phyloP scores from a whole-genome alignment of 2,888 invertebrate genomes.

The Cheilosia pagana region DNA sequence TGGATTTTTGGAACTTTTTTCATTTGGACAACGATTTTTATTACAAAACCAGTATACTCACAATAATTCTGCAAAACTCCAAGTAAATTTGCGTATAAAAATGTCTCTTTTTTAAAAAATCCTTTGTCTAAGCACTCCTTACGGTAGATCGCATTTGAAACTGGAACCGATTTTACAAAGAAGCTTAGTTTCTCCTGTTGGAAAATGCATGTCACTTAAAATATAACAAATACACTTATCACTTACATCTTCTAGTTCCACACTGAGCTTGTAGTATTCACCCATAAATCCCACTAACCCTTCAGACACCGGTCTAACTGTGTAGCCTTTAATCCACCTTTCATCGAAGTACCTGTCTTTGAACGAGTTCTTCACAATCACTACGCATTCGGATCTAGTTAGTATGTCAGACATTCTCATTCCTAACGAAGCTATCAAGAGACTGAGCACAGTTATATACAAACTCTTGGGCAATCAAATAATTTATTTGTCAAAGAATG shows the following conservation, averaged over 20 bases:
- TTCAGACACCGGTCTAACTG: slow-evolving; percentile 76
- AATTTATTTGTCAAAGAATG: too few species aligned
- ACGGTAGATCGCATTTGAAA: slow-evolving; percentile 77
- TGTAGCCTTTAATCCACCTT: slow-evolving; percentile 67
- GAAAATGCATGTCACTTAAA: not conserved
- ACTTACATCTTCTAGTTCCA: slow-evolving; percentile 60
- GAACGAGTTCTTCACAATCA: slow-evolving; percentile 77
- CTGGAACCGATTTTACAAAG: slow-evolving; percentile 80
- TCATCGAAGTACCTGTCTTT: slow-evolving; percentile 56
- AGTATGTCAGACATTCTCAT: slow-evolving; percentile 33
- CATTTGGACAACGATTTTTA: too few species aligned
- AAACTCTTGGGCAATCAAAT: too few species aligned
- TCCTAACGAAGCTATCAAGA: not conserved
- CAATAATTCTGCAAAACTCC: slow-evolving; percentile 79
- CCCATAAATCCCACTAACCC: slow-evolving; percentile 81
- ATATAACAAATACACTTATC: not conserved
- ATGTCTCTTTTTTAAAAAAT: slow-evolving; percentile 79
- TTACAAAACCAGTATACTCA: slow-evolving; percentile 61
- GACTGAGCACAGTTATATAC: too few species aligned
- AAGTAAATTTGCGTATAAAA: slow-evolving; percentile 78
- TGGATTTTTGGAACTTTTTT: too few species aligned
- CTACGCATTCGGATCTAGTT: slow-evolving; percentile 76
- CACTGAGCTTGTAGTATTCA: slow-evolving; percentile 79
- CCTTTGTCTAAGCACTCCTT: slow-evolving; percentile 79
- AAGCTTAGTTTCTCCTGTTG: slow-evolving; percentile 60